These are phyloP conservation scores for Bombyx huttoni DNA, from an alignment of 2,888 invertebrate species.

Conservation along the genomic window DNA sequence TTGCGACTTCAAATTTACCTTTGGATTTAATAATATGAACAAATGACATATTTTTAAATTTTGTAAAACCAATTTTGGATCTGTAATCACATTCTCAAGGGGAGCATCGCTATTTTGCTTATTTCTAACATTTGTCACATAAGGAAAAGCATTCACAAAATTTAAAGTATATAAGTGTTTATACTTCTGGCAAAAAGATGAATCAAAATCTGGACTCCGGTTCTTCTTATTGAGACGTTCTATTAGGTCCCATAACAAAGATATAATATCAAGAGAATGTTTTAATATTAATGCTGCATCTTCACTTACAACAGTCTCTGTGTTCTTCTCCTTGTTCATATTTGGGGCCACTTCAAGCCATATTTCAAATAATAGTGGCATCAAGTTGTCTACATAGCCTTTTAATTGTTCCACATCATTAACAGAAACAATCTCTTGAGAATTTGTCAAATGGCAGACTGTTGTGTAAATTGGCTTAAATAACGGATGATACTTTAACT, in stretches of 20 bases:
- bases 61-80: constrained; percentile 41
- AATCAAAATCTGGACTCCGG: constrained; percentile 47
- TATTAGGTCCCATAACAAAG: constrained; percentile 68
- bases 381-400: constrained; percentile 76
- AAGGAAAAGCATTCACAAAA: constrained; percentile 74
- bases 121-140: constrained; percentile 52
- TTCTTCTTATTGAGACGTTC: constrained; percentile 36
- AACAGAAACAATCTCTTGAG: constrained; percentile 30
- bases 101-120: constrained; percentile 27
- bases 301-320: constrained; percentile 66
- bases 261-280: constrained; percentile 75
- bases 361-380: constrained; percentile 85
- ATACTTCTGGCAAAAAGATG: constrained; percentile 68
- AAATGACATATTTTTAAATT: constrained; percentile 54
- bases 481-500: constrained; percentile 36
- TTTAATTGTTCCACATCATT: constrained; percentile 67
- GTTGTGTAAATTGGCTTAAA: constrained; percentile 38
- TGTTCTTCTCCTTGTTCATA: constrained; percentile 37
- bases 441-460: constrained; percentile 44
- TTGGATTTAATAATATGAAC: constrained; percentile 59
- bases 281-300: constrained; percentile 77
- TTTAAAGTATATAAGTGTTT: constrained; percentile 66
- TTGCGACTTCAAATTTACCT: constrained; percentile 42
- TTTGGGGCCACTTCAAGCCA: constrained; percentile 85
- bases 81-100: constrained; percentile 41